phyloP scores from a whole-genome alignment of 2,888 invertebrate species.

The Smittia sp. region DNA sequence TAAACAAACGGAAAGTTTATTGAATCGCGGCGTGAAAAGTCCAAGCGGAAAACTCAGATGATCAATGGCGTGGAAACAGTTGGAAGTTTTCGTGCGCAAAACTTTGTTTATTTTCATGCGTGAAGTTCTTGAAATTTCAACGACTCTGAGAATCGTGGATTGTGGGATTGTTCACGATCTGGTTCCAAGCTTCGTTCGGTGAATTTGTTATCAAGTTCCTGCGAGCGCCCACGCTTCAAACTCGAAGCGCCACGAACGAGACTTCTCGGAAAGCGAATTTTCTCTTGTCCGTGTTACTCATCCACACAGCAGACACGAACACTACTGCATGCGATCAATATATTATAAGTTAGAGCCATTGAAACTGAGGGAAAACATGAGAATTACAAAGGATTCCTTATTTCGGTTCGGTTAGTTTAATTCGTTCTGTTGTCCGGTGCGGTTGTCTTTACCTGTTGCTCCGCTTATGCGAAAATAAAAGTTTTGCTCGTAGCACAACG shows the following conservation, averaged over 20 bases:
- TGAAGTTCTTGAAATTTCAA: neutral
- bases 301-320: neutral
- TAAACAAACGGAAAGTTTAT: neutral
- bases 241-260: neutral
- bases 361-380: conserved; percentile 23
- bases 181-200: neutral
- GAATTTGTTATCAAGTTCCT: neutral
- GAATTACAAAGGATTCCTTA: conserved; percentile 9
- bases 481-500: neutral
- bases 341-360: neutral
- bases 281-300: neutral
- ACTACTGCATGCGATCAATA: neutral
- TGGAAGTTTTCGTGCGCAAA: neutral
- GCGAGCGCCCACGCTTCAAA: neutral
- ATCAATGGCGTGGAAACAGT: conserved; percentile 1
- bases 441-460: neutral
- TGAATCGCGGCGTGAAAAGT: neutral
- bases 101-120: conserved; percentile 15
- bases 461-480: neutral
- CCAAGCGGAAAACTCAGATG: too few species aligned
- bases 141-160: neutral
- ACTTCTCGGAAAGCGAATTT: conserved; percentile 1
- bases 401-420: conserved; percentile 13
- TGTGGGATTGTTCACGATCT: neutral
- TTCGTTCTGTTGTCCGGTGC: neutral